Base-by-base conservation (phyloP, 2,113 vertebrate species). In the Acrocephalus arundinaceus region DNA sequence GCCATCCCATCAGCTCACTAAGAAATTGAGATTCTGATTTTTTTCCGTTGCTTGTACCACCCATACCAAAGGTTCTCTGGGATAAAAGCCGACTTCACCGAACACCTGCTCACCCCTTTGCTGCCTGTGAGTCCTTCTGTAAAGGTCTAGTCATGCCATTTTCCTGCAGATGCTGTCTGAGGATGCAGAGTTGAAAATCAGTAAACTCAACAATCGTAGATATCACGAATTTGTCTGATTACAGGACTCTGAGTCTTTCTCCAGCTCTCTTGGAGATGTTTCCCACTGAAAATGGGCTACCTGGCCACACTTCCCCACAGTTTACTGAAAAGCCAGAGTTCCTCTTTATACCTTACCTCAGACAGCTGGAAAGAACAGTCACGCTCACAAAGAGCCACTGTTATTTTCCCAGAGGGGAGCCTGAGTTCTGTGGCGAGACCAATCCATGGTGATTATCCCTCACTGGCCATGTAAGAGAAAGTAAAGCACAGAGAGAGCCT, bases 1-100 rank as follows among this genome's bases (percentile, higher is more conserved):
- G 75, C 66, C 90, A 95, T 87, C 90, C 93, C 92, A 88, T 96
- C 83, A 86, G 41, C 94, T 93, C 90, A 45, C 55, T 59, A 90
- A 82, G 85, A 93, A 94, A 92, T 37, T 52, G 59, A 94, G 85
- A 94, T 74, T 86, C 31, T 1, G 28, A 15, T 52, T 82, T 88
- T 80, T 95, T 84, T 33, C 83, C 37, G 3, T 52, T 0, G 0
- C 45, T 82, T 39, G 61, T 48, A n/a, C 43, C 28, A 11, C 59
- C 2, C 4, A 0, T 74, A 83, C 48, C 70, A 45, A 84, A 78
- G 72, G 63, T 91, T 96, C 71, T 90, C 67, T 81, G 65, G 68
- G 57, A 91, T 85, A 61, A 88, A 94, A 87, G 30, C 14, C 0
- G 9, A n/a, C 59, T 71, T 87, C 13, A 4, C 49, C 17, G 51